Percentiles rank a stretch among this genome's conserved stretches.
phyloP scores from a whole-genome alignment of 2,797 vertebrate species.

The Siniperca obscura region DNA sequence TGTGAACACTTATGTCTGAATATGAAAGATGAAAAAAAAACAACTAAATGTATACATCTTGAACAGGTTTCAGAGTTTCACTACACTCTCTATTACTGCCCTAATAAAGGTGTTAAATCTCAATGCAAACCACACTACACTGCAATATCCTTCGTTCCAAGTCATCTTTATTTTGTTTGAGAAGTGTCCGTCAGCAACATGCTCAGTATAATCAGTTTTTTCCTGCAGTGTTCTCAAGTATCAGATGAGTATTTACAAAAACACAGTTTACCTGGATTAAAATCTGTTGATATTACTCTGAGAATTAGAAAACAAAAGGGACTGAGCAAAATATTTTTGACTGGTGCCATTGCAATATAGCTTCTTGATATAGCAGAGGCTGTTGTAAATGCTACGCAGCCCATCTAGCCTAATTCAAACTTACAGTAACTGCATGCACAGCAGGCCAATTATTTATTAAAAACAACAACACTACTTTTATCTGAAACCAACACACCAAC shows the following conservation, averaged over 20 bases:
- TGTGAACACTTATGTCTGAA: background rate
- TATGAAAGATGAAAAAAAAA: background rate
- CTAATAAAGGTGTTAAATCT: slow-evolving; percentile 25
- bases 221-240: background rate
- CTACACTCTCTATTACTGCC: slow-evolving; percentile 8
- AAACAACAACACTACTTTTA: slow-evolving; percentile 6
- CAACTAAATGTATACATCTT: background rate
- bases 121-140: slow-evolving; percentile 30
- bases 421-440: background rate
- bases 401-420: background rate
- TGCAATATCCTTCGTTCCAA: slow-evolving; percentile 12
- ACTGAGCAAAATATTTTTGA: background rate
- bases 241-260: slow-evolving; percentile 15
- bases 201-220: background rate
- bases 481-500: slow-evolving; percentile 9
- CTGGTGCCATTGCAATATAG: background rate
- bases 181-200: slow-evolving; percentile 11
- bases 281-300: background rate
- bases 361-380: background rate
- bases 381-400: background rate
- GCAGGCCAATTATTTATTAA: slow-evolving; percentile 3
- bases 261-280: background rate
- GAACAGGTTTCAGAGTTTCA: slow-evolving; percentile 33
- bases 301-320: background rate
- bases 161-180: slow-evolving; percentile 18